Evolutionary conservation across 2,797 vertebrate species (phyloP), one percentile per base, ranked within the genome.

Genomic region (Melanotaenia pygmaea): DNA sequence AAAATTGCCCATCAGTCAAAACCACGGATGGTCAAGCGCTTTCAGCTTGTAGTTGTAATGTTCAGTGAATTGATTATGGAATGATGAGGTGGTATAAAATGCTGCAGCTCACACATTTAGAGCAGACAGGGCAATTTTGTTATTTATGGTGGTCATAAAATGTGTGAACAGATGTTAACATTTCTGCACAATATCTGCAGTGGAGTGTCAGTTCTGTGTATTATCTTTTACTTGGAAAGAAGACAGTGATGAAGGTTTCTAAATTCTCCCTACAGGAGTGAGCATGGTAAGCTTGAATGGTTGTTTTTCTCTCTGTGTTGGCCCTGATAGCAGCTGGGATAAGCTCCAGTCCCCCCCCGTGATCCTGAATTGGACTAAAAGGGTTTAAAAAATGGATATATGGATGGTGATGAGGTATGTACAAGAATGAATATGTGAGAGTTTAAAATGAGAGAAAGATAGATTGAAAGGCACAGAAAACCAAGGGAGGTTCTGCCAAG

Each of bases 1-100:
- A 74, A 76, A 80, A 83, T 84, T 71, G 80, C 66, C 80, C 88
- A 89, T 92, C 88, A 88, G 85, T 94, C 88, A 91, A n/a, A 4
- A 67, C 22, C 76, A 67, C 5, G 79, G 81, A 78, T 72, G 81
- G 81, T 77, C 84, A 70, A 76, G 50, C 56, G 32, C 76, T 70
- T 82, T 88, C 78, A 63, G 80, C 77, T 63, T 67, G 72, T 80
- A 72, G 77, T 67, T 62, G 71, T 84, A 85, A 89, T 88, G 82
- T 85, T 89, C 80, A 76, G 57, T 75, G 82, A 80, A 86, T 89
- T 90, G 88, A 89, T 88, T 80, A 76, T 72, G 58, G 78, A 89
- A 74, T 83, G 85, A 89, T 82, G 81, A 88, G 86, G 80, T 85
- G 71, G 74, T 77, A 71, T 83, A 80, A 90, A 86, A 84, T 65